A percentile compares a stretch with the other conserved stretches of the same genome.
Conservation (phyloP, 2,797 vertebrate genomes). For the Phoebastria nigripes region DNA sequence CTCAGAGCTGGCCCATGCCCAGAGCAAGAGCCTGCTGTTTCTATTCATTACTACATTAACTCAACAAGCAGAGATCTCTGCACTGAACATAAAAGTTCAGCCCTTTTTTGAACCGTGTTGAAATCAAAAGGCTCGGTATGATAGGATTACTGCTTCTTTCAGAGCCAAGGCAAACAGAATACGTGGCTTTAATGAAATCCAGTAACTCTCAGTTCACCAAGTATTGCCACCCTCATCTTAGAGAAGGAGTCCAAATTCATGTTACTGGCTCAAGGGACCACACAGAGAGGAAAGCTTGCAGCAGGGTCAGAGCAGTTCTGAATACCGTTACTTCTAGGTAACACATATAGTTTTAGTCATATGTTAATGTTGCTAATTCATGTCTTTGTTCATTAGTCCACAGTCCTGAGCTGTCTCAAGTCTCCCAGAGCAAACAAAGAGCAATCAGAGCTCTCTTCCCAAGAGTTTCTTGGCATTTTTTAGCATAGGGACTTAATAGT, state of each 20-base stretch:
- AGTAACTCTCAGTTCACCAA: neutral
- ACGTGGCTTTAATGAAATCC: neutral
- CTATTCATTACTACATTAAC: neutral
- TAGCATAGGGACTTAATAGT: neutral
- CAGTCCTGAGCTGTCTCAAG: neutral
- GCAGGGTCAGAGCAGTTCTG: neutral
- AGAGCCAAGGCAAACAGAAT: neutral
- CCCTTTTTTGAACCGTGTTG: neutral
- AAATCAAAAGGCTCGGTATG: neutral
- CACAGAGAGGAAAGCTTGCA: neutral
- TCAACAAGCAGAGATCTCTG: neutral
- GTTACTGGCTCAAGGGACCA: neutral
- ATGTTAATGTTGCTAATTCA: neutral
- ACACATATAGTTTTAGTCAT: neutral
- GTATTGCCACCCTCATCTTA: neutral
- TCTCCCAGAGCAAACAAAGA: neutral
- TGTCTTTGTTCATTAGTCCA: neutral
- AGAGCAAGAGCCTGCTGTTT: neutral
- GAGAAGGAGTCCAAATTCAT: neutral
- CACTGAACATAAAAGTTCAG: neutral
- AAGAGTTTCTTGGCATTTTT: neutral
- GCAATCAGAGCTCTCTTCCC: neutral
- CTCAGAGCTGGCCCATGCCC: neutral
- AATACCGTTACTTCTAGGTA: neutral
- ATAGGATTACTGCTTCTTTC: neutral